phyloP scores from a whole-genome alignment of 2,113 vertebrate species.

The Zosterops japonicus region DNA sequence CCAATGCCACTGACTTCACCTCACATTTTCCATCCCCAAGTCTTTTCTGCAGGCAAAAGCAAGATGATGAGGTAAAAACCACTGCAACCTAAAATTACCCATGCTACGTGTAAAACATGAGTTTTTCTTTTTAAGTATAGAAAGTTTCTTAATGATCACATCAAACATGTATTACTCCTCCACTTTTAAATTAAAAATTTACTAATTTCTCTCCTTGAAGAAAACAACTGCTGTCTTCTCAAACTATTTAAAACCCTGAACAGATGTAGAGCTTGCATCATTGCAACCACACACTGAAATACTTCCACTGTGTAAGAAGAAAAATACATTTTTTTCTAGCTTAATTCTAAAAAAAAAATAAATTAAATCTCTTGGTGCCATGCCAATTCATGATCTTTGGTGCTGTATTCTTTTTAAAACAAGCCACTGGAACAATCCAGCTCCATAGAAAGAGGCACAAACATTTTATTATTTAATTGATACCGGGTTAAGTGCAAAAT shows the following conservation, averaged over 20 bases:
- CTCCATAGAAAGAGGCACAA: neutral
- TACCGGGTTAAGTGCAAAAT: slow-evolving; percentile 9
- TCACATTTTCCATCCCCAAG: neutral
- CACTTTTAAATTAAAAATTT: slow-evolving; percentile 33
- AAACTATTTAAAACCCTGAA: slow-evolving; percentile 52
- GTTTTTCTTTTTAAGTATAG: slow-evolving; percentile 26
- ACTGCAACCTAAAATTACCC: slow-evolving; percentile 20
- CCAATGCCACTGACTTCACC: neutral
- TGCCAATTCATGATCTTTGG: slow-evolving; percentile 6
- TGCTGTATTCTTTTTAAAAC: neutral
- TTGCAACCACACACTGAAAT: slow-evolving; percentile 52
- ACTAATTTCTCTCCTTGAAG: slow-evolving; percentile 24
- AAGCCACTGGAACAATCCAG: neutral
- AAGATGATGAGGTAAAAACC: neutral
- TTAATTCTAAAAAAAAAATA: neutral
- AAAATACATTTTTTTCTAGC: slow-evolving; percentile 9
- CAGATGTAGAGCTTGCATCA: slow-evolving; percentile 61
- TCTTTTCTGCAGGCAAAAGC: neutral
- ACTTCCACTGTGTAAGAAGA: slow-evolving; percentile 9
- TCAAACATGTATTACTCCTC: slow-evolving; percentile 16
- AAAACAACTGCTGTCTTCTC: slow-evolving; percentile 52
- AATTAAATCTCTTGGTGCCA: neutral
- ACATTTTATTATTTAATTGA: slow-evolving; percentile 45
- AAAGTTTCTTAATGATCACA: slow-evolving; percentile 49
- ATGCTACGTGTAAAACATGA: neutral